Evolutionary conservation across 2,113 vertebrate genomes (phyloP), one percentile per base, ranked within the genome.

Genomic region (Rhea americana): DNA sequence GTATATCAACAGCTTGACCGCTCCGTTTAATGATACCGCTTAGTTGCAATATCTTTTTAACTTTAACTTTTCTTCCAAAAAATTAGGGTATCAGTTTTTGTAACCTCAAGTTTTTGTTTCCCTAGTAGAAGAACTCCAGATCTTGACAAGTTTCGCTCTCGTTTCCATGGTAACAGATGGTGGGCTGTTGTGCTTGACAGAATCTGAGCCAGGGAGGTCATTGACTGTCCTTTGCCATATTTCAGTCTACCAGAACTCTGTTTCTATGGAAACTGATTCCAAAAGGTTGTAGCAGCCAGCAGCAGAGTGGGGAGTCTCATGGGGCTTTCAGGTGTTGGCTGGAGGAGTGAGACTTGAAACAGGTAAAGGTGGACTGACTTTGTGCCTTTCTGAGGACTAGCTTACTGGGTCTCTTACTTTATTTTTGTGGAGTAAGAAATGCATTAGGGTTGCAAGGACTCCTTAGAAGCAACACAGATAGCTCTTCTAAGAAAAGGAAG

Each of bases 211-310:
- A 70, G 51, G 65, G 74, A 82, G 66, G 37, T 85, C 28, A 56
- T 83, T 95, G 71, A 13, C 61, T 82, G 86, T 90, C 53, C 51
- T 93, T n/a, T 59, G 59, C 78, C 70, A 72, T 75, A 55, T 82
- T 96, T 95, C 76, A 74, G 84, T 91, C 70, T n/a, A 16, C 45
- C 59, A 55, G 50, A 45, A 24, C 94, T 94, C 58, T 79, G 91
- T 90, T 95, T 32, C 89, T 87, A 53, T 95, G 94, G 92, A 93
- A 97, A 93, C 76, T 82, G 80, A 65, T 93, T 35, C 84, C 84
- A 91, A 91, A 94, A 97, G 87, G 63, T 77, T 81, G 61, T 82
- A 91, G 87, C 68, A 95, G n/a, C 87, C 80, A 89, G 28, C 79
- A 74, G 86, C 56, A 43, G 81, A 88, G 71, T 78, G 56, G 75